Percentiles rank a stretch among this genome's conserved stretches.
Conservation (phyloP, 2,888 invertebrate species). For the Baronia brevicornis region DNA sequence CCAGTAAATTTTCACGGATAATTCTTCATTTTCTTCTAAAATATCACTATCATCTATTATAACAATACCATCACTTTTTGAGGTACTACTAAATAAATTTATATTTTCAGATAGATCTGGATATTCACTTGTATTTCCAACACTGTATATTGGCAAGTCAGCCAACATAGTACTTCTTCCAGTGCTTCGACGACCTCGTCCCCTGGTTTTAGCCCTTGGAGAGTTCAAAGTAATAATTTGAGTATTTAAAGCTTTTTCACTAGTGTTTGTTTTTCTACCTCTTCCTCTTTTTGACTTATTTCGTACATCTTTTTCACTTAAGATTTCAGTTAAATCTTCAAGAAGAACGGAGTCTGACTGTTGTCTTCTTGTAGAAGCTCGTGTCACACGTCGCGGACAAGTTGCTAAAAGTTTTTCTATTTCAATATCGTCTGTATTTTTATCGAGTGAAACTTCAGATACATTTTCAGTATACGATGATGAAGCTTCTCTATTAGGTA, state of each 20-base stretch:
- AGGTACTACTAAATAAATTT: conserved; percentile 33
- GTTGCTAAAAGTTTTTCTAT: conserved; percentile 2
- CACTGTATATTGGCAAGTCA: conserved; percentile 33
- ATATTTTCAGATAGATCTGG: conserved; percentile 40
- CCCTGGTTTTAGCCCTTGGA: conserved; percentile 7
- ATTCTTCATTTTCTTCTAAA: conserved; percentile 51
- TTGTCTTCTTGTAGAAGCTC: conserved; percentile 6
- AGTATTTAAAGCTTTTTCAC: conserved; percentile 6
- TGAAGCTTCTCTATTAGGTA: too few relatives aligned
- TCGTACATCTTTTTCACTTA: not conserved
- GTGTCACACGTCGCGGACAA: conserved; percentile 3
- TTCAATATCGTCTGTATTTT: not conserved
- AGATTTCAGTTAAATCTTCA: not conserved
- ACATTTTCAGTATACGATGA: too few relatives aligned
- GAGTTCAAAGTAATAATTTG: not conserved
- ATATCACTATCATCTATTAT: conserved; percentile 30
- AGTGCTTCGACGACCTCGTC: conserved; percentile 17
- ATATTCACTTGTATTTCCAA: conserved; percentile 57
- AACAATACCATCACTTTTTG: conserved; percentile 23
- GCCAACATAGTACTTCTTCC: conserved; percentile 6
- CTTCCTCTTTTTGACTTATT: conserved; percentile 11
- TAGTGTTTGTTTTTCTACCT: conserved; percentile 15
- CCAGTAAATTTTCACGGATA: conserved; percentile 67
- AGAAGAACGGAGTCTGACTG: not conserved
- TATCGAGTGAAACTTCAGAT: not conserved